phyloP scores from a whole-genome alignment of 2,888 invertebrate species.

The Plebejus anna region DNA sequence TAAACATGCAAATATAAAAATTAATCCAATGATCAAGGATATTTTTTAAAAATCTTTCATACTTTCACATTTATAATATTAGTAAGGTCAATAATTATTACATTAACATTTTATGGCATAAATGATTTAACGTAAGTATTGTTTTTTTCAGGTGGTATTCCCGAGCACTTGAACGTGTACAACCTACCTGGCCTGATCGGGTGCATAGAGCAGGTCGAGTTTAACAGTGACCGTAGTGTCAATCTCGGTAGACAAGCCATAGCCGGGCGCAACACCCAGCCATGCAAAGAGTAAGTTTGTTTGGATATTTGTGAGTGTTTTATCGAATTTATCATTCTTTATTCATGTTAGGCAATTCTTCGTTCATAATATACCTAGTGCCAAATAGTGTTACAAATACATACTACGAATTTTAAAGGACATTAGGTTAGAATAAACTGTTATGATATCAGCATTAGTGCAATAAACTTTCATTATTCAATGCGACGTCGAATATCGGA shows the following conservation, averaged over 20 bases:
- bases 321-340: not conserved
- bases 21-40: too few species aligned
- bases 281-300: constrained; percentile 87
- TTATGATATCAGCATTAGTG: not conserved
- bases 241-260: constrained; percentile 86
- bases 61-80: too few species aligned
- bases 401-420: not conserved
- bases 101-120: too few species aligned
- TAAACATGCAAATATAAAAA: too few species aligned
- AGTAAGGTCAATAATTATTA: too few species aligned
- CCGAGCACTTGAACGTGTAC: constrained; percentile 83
- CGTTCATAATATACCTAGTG: too few species aligned
- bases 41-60: too few species aligned
- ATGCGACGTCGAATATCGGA: not conserved
- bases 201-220: constrained; percentile 90
- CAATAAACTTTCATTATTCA: not conserved
- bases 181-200: constrained; percentile 88
- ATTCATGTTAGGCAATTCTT: not conserved
- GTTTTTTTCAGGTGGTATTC: constrained; percentile 85
- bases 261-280: constrained; percentile 88
- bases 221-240: constrained; percentile 81
- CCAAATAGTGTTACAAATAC: too few species aligned
- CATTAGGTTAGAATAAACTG: not conserved
- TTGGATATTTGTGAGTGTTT: not conserved
- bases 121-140: too few species aligned